These are phyloP conservation scores for Strigamia crassipes DNA, from an alignment of 2,888 invertebrate genomes.

Conservation along the genomic window DNA sequence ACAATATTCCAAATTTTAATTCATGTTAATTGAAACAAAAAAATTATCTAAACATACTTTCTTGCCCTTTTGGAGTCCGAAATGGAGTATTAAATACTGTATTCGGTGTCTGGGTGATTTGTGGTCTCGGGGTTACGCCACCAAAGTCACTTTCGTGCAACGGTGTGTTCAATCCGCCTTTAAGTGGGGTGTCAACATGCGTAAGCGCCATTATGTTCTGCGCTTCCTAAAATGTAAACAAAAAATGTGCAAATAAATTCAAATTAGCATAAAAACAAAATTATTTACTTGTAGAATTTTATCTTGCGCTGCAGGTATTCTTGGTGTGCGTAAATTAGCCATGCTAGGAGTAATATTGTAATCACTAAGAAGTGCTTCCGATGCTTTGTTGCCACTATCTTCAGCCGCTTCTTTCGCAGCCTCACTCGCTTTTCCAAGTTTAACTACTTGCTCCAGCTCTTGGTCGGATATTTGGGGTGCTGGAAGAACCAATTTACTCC, in stretches of 20 bases:
- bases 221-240: constrained; percentile 77
- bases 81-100: constrained; percentile 88
- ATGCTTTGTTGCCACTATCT: constrained; percentile 75
- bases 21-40: neutral
- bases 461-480: constrained; percentile 95
- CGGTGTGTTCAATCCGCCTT: constrained; percentile 93
- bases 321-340: constrained; percentile 70
- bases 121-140: constrained; percentile 76
- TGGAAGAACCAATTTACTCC: constrained; percentile 94
- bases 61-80: constrained; percentile 59
- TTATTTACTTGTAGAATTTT: constrained; percentile 64
- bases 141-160: constrained; percentile 87
- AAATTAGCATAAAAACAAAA: constrained; percentile 49
- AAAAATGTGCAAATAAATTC: neutral
- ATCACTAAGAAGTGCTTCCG: constrained; percentile 86
- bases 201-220: constrained; percentile 98
- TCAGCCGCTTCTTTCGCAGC: constrained; percentile 74
- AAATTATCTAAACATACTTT: neutral
- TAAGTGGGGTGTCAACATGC: constrained; percentile 95
- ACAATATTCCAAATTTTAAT: neutral
- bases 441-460: constrained; percentile 71
- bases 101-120: constrained; percentile 80
- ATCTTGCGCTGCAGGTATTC: constrained; percentile 85
- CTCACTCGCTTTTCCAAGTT: constrained; percentile 73
- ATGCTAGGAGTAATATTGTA: constrained; percentile 69